Conservation (phyloP, 35 echinoderm and acorn worm species). For the Ophioderma brevispina region DNA sequence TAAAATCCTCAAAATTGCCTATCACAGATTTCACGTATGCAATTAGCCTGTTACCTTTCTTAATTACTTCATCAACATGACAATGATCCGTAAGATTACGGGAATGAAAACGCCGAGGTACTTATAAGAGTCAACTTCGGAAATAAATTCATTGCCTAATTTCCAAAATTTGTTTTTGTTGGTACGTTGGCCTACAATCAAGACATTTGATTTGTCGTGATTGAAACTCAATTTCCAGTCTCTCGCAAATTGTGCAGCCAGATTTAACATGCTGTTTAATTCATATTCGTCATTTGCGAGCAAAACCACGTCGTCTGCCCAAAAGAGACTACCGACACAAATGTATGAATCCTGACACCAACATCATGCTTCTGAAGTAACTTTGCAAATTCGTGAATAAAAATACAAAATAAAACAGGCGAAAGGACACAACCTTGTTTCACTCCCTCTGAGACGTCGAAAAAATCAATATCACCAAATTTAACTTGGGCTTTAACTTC, state of each 20-base stretch:
- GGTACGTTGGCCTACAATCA: neutral
- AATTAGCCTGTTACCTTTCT: too few relatives aligned
- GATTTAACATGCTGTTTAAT: neutral
- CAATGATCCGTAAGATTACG: neutral
- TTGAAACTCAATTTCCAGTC: neutral
- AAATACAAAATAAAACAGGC: neutral
- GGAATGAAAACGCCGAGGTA: neutral
- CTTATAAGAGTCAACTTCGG: neutral
- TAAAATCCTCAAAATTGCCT: neutral
- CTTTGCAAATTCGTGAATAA: neutral
- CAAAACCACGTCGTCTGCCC: neutral
- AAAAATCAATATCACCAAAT: neutral
- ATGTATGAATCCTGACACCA: neutral
- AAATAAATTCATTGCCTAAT: neutral
- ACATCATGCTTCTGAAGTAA: neutral
- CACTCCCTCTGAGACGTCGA: neutral
- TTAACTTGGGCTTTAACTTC: neutral
- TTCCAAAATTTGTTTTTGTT: neutral
- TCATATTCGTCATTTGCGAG: neutral
- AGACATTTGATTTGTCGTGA: neutral
- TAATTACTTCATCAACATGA: neutral
- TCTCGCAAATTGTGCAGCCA: neutral
- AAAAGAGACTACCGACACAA: neutral
- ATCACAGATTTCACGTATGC: neutral
- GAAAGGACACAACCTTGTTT: conserved; percentile 4